Evolutionary conservation across 2,113 vertebrate species (phyloP), one percentile per base, ranked within the genome.

Genomic region (Mystacornis crossleyi): DNA sequence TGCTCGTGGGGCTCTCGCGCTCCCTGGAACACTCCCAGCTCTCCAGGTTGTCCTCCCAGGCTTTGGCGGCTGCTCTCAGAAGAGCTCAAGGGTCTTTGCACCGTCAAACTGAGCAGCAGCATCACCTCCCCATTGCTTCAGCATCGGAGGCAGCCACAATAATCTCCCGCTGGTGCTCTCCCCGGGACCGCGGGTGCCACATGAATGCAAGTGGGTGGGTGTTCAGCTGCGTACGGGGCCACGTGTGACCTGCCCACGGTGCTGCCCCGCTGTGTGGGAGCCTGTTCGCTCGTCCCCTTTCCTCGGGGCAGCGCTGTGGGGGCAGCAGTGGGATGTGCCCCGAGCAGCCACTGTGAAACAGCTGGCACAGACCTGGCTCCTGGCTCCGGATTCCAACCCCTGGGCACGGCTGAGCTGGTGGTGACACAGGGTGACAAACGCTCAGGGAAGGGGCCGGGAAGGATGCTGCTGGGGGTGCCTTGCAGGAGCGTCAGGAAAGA

Each of bases 221-320:
- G 24, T 26, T 43, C 55, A 17, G 70, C 65, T 33, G 43, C 2
- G 0, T 3, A 0, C 0, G 2, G 34, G 10, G 21, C 45, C 79
- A 0, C 1, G 1, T 1, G 38, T 50, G 79, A 53, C 33, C 66
- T 38, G 31, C 66, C 81, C 57, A 5, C 2, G 4, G 31, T 12
- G 70, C 70, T 43, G 65, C 19, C 34, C 45, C 1, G 0, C 48
- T 6, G 48, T 7, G 3, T 3, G 8, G 55, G 50, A 70, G 8
- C 38, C 67, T 3, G 1, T 19, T 65, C 5, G 3, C n/a, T 40
- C 0, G 0, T 33, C 23, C n/a, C 12, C 36, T 21, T 18, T 72
- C 43, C 12, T 36, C 1, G 1, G n/a, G 21, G 17, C 55, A 47
- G 40, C 0, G 1, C 1, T 51, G 19, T 6, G 33, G 9, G 38